Evolutionary conservation across 2,888 invertebrate species (phyloP), one percentile per base, ranked within the genome.

Genomic region (Xanthia togata): DNA sequence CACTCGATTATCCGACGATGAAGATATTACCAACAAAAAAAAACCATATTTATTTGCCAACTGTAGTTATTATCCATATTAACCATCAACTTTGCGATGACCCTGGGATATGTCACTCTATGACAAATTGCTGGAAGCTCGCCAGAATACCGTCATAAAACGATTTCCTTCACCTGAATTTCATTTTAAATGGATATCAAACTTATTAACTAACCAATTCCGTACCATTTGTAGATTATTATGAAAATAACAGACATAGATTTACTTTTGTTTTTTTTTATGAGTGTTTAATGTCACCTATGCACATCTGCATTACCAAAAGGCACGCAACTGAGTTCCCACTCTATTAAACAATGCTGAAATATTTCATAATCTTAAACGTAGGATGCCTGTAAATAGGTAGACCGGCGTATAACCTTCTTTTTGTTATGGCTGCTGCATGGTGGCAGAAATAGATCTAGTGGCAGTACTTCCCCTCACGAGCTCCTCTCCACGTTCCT

Each of bases 111-210:
- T 60, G 69, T n/a, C 26, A 31, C 53, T n/a, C n/a, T 11, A 20
- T 68, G 70, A 60, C 67, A 81, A 73, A 83, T 83, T 63, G 55
- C 59, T 83, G 82, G 82, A 76, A 23, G 31, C 47, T 35, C 20
- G 85, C 82, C 82, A 83, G 20, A 69, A 67, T 79, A 47, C 26
- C 26, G 64, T 31, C 60, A 63, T 84, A 73, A 70, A 70, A 55
- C 65, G 68, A 73, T 73, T 74, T 73, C 70, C 55, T 83, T 69
- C 20, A 91, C 89, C 92, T 92, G 76, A 55, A 89, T 76, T 70
- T 70, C 3, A 72, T 72, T 70, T 72, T 26, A 65, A 81, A 76
- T 81, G 53, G 20, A 55, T 47, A 62, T 55, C 55, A 70, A 55
- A 72, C 14, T 50, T 63, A 60, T 69, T 74, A 59, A 55, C n/a